Conservation (phyloP, 2,888 invertebrate genomes). For the Galeopsomyia nigrocyanea region DNA sequence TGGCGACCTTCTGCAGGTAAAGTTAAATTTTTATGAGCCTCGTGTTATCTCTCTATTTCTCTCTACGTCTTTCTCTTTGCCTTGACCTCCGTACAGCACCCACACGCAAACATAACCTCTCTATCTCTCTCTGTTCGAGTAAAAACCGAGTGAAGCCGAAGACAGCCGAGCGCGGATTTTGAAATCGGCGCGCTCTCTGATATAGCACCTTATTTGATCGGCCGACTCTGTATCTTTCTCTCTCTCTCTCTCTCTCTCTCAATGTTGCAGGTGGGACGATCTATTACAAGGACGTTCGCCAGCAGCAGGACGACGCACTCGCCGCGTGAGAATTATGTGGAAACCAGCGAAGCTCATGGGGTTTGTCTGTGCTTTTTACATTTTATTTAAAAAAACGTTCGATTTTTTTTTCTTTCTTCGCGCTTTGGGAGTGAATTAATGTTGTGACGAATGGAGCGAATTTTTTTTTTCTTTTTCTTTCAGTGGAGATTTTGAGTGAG, state of each 20-base stretch:
- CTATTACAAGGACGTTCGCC: conserved; percentile 54
- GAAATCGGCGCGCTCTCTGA: conserved; percentile 32
- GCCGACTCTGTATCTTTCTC: neutral
- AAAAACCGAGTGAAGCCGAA: conserved; percentile 5
- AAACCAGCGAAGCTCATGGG: conserved; percentile 55
- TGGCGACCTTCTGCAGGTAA: conserved; percentile 32
- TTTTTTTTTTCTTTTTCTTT: conserved; percentile 1
- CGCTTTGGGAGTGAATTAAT: too few species aligned
- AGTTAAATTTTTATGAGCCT: neutral
- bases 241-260: conserved; percentile 20
- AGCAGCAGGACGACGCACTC: conserved; percentile 48
- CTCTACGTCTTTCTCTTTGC: neutral
- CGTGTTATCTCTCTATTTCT: too few species aligned
- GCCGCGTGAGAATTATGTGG: conserved; percentile 53
- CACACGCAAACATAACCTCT: conserved; percentile 36
- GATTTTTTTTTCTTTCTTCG: neutral
- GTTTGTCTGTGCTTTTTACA: conserved; percentile 47
- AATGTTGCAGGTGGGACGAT: conserved; percentile 57
- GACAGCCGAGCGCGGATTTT: conserved; percentile 34
- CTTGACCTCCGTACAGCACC: conserved; percentile 28
- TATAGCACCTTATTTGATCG: conserved; percentile 37
- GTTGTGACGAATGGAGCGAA: too few species aligned
- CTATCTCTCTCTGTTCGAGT: conserved; percentile 15
- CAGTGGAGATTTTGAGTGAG: neutral
- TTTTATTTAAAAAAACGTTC: too few species aligned